Conservation (phyloP, 1,140 invertebrate species). For the Anoplophora glabripennis region DNA sequence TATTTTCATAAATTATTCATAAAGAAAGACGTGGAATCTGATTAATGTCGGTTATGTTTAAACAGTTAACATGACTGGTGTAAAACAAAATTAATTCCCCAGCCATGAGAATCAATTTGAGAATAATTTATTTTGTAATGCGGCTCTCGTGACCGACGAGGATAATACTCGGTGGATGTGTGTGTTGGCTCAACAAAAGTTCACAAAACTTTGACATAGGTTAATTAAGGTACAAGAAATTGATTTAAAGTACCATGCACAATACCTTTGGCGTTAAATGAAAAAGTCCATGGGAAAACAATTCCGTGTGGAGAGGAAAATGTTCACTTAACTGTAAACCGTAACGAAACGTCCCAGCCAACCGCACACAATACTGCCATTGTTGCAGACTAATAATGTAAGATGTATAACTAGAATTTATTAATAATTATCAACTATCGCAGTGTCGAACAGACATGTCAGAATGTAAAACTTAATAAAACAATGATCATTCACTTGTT, state of each 20-base stretch:
- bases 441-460: no score
- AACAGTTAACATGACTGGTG: constrained; percentile 22
- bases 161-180: constrained; percentile 12
- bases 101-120: constrained; percentile 32
- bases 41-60: constrained; percentile 20
- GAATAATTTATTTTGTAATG: constrained; percentile 27
- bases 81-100: constrained; percentile 26
- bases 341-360: no score
- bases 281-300: no score
- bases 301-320: no score
- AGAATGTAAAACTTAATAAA: no score
- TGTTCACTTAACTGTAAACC: no score
- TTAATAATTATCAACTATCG: no score
- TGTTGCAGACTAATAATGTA: no score
- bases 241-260: constrained; percentile 6
- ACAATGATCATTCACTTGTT: no score
- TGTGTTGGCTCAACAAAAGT: constrained; percentile 10
- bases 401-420: no score
- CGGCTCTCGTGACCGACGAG: background rate
- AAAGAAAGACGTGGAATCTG: constrained; percentile 18
- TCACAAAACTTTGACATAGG: constrained; percentile 23
- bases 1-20: constrained; percentile 18
- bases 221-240: constrained; percentile 23
- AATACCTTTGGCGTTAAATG: constrained; percentile 2
- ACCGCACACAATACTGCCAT: no score